These are phyloP conservation scores for Nesoenas mayeri DNA, from an alignment of 2,113 vertebrate species.

Conservation along the genomic window DNA sequence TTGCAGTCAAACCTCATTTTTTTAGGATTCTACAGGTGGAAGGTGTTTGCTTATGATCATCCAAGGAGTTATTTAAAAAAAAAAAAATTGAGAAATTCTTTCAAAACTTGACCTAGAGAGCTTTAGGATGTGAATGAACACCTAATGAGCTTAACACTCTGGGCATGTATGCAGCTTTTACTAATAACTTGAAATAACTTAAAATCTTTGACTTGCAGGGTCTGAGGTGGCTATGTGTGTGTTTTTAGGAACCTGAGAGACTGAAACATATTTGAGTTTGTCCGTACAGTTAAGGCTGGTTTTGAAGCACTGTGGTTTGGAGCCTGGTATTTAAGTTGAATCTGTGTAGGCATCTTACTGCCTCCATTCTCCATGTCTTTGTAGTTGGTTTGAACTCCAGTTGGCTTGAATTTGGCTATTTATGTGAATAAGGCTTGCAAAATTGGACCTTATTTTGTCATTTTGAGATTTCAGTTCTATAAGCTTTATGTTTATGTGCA, in stretches of 20 bases:
- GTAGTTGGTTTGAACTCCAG: neutral
- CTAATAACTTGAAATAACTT: neutral
- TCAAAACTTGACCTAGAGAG: neutral
- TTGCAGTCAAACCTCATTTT: neutral
- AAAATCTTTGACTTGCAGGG: neutral
- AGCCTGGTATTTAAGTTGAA: neutral
- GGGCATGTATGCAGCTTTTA: neutral
- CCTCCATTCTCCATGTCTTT: neutral
- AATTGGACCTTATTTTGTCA: neutral
- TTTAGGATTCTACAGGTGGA: neutral
- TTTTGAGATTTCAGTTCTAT: neutral
- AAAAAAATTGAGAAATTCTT: neutral
- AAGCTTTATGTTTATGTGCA: neutral
- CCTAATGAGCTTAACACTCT: neutral
- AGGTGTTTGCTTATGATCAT: neutral
- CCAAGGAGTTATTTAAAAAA: neutral
- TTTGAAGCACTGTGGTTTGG: neutral
- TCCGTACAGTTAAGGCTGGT: neutral
- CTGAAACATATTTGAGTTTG: neutral
- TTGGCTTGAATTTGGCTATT: neutral
- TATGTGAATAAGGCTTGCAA: neutral
- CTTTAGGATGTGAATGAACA: neutral
- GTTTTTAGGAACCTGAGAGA: neutral
- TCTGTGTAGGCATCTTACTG: neutral
- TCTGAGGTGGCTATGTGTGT: neutral